A percentile compares a stretch with the other conserved stretches of the same genome.
These are phyloP conservation scores for Acanthis flammea DNA, from an alignment of 2,797 vertebrate species.

Conservation along the genomic window DNA sequence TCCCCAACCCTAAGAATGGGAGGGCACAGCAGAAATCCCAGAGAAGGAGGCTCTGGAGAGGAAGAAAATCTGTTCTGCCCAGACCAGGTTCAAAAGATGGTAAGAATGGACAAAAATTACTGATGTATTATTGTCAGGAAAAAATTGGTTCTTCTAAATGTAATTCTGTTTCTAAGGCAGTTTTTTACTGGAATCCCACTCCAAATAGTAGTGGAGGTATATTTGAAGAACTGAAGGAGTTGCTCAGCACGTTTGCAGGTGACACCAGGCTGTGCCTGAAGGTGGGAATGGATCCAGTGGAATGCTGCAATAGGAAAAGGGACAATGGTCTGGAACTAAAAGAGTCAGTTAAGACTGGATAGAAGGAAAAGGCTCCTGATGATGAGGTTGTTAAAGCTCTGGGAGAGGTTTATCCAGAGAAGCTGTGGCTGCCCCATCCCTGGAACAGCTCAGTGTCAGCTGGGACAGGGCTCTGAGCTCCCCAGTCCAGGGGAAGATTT, in stretches of 20 bases:
- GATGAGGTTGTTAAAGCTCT: too few relatives aligned
- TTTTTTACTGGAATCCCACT: not conserved
- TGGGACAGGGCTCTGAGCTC: not conserved
- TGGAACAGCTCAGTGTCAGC: accelerated
- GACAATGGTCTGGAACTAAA: not conserved
- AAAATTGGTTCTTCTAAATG: not conserved
- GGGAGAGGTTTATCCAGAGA: not conserved
- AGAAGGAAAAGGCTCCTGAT: not conserved
- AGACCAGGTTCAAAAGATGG: not conserved
- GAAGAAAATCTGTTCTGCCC: conserved; percentile 29
- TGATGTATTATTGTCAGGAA: not conserved
- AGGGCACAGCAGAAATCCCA: conserved; percentile 79
- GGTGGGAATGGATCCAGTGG: not conserved
- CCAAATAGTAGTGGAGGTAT: not conserved
- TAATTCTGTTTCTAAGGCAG: not conserved
- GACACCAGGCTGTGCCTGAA: not conserved
- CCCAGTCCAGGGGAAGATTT: not conserved
- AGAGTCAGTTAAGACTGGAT: too few relatives aligned
- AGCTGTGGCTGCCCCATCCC: not conserved
- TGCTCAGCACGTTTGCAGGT: not conserved
- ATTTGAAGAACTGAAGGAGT: not conserved
- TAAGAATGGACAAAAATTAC: not conserved
- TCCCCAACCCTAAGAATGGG: conserved; percentile 74
- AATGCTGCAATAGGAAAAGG: not conserved
- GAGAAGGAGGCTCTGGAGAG: conserved; percentile 62